Percentiles rank a stretch among this genome's conserved stretches.
Conservation (phyloP, 2,888 invertebrate genomes). For the Zelleria hepariella region DNA sequence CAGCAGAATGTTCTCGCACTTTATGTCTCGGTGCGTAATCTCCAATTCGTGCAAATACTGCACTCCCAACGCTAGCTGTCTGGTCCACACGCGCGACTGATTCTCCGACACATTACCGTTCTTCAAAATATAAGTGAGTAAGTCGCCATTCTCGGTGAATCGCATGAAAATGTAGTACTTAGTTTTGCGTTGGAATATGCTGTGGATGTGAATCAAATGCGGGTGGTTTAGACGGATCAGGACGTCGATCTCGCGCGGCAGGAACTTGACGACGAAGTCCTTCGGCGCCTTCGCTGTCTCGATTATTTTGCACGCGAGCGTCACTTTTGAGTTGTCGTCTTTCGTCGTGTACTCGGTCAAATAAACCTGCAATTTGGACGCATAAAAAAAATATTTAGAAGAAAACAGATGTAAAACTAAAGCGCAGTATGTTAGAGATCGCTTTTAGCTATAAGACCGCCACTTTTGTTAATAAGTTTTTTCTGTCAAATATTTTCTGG, state of each 20-base stretch:
- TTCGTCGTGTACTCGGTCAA: conserved; percentile 47
- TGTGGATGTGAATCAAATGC: conserved; percentile 83
- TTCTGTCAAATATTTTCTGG: too few species aligned
- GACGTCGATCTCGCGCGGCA: conserved; percentile 87
- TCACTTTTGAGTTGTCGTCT: conserved; percentile 33
- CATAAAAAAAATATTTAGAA: too few species aligned
- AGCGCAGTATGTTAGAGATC: too few species aligned
- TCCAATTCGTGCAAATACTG: conserved; percentile 82
- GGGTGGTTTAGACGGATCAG: conserved; percentile 82
- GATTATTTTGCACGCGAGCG: conserved; percentile 81
- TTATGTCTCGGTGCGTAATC: conserved; percentile 84
- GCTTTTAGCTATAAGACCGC: too few species aligned
- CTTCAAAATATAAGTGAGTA: conserved; percentile 79
- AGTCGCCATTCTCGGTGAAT: conserved; percentile 82
- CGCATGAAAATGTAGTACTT: conserved; percentile 87
- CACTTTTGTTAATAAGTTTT: too few species aligned
- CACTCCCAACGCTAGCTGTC: conserved; percentile 77
- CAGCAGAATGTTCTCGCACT: conserved; percentile 84
- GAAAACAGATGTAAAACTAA: too few species aligned
- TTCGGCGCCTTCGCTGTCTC: conserved; percentile 80
- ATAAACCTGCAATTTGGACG: conserved; percentile 38
- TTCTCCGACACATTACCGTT: conserved; percentile 78
- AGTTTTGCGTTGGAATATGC: conserved; percentile 79
- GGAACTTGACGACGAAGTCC: conserved; percentile 84
- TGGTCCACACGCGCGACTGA: conserved; percentile 79